These are phyloP conservation scores for Chirona hameri DNA, from an alignment of 2,888 invertebrate genomes.

Conservation along the genomic window DNA sequence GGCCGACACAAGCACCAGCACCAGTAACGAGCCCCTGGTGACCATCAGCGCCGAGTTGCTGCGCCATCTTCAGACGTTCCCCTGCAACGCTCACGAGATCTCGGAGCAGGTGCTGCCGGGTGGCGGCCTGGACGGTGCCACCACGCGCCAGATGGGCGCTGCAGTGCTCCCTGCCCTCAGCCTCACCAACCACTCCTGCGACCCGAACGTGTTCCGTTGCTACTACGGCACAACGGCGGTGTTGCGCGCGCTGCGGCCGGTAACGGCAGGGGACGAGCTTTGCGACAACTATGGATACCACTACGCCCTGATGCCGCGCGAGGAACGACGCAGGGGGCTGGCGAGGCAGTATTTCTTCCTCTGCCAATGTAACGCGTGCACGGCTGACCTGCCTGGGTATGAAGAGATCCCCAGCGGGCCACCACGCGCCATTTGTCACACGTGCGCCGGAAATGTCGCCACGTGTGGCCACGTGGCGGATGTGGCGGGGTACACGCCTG, in stretches of 20 bases:
- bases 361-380: slow-evolving; percentile 49
- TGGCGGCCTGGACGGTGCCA: slow-evolving; percentile 42
- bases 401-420: slow-evolving; percentile 9
- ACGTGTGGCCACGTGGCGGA: slow-evolving; percentile 5
- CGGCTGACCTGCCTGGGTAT: slow-evolving; percentile 45
- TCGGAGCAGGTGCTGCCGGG: slow-evolving; percentile 43
- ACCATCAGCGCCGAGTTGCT: slow-evolving; percentile 46
- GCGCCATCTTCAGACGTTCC: slow-evolving; percentile 49
- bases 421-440: neutral
- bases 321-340: slow-evolving; percentile 42
- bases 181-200: slow-evolving; percentile 52
- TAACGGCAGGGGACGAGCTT: slow-evolving; percentile 47
- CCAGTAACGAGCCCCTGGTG: neutral
- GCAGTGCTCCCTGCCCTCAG: slow-evolving; percentile 52
- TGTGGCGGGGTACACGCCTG: neutral
- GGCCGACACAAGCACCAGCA: slow-evolving; percentile 25
- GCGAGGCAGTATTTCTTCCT: slow-evolving; percentile 49
- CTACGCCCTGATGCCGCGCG: slow-evolving; percentile 46
- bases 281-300: slow-evolving; percentile 52
- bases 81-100: slow-evolving; percentile 53
- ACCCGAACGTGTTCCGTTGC: slow-evolving; percentile 51
- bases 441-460: neutral
- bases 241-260: slow-evolving; percentile 41
- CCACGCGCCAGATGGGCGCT: slow-evolving; percentile 50
- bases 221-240: slow-evolving; percentile 43